Conservation (phyloP, 2,888 invertebrate genomes). For the Drosophila tanythrix region DNA sequence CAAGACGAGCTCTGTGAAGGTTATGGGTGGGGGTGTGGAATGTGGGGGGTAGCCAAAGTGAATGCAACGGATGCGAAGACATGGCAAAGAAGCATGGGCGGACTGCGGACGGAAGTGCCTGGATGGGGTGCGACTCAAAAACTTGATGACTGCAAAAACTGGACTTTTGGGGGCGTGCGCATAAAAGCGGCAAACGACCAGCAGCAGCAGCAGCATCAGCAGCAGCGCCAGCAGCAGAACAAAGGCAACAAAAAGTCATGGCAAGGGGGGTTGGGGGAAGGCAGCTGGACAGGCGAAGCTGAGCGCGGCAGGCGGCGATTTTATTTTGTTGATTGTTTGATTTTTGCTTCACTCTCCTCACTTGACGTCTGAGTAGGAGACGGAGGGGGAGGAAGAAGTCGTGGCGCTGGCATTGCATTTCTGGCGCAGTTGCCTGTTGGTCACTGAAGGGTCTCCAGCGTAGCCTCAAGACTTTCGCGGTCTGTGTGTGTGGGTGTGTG, state of each 20-base stretch:
- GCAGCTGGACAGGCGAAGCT: constrained; percentile 40
- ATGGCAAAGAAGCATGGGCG: constrained; percentile 78
- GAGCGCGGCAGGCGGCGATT: constrained; percentile 57
- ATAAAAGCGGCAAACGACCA: constrained; percentile 59
- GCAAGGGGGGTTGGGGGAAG: not conserved
- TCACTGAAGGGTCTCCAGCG: constrained; percentile 74
- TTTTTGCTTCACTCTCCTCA: constrained; percentile 66
- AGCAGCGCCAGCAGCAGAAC: constrained; percentile 46
- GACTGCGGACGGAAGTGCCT: constrained; percentile 57
- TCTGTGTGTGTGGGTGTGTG: constrained; percentile 24
- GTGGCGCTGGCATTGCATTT: constrained; percentile 59
- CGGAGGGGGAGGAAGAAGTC: not conserved
- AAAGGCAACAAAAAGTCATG: constrained; percentile 55
- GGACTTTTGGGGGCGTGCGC: constrained; percentile 72
- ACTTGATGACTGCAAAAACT: constrained; percentile 75
- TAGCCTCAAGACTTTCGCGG: constrained; percentile 77
- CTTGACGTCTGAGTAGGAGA: constrained; percentile 30
- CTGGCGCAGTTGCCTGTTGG: constrained; percentile 69
- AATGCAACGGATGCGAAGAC: constrained; percentile 81
- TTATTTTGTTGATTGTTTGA: constrained; percentile 81
- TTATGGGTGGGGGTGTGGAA: not conserved
- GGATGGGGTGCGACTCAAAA: constrained; percentile 60
- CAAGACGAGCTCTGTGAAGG: constrained; percentile 48
- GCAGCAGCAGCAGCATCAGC: constrained; percentile 23
- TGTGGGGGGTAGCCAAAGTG: constrained; percentile 46